phyloP scores from a whole-genome alignment of 1,140 invertebrate genomes.

The Elymnias hypermnestra region DNA sequence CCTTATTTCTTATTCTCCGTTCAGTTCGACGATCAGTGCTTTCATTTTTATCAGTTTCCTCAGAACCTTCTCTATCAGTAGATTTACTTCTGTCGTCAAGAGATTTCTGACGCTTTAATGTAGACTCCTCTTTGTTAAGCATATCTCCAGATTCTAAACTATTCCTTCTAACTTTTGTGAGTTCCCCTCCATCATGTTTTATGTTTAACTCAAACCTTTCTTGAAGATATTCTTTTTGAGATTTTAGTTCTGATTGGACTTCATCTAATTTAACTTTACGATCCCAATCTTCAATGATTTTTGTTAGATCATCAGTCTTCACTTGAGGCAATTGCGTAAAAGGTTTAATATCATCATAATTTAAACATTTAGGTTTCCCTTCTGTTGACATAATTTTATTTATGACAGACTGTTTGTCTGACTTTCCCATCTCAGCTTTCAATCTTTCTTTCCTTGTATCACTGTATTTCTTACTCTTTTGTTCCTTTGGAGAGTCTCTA shows the following conservation, averaged over 20 bases:
- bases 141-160: conserved; percentile 76
- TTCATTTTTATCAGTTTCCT: conserved; percentile 76
- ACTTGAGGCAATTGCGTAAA: conserved; percentile 70
- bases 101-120: conserved; percentile 76
- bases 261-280: conserved; percentile 51
- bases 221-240: conserved; percentile 13
- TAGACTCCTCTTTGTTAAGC: conserved; percentile 59
- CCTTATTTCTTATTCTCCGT: conserved; percentile 82
- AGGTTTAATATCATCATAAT: conserved; percentile 71
- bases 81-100: conserved; percentile 75
- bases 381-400: conserved; percentile 56
- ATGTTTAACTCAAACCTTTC: conserved; percentile 14
- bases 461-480: conserved; percentile 71
- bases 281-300: conserved; percentile 67
- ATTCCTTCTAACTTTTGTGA: conserved; percentile 69
- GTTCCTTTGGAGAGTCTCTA: conserved; percentile 59
- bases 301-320: conserved; percentile 65
- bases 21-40: conserved; percentile 78
- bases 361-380: conserved; percentile 46
- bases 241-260: conserved; percentile 24
- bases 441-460: conserved; percentile 68
- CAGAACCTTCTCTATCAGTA: conserved; percentile 71
- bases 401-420: conserved; percentile 55
- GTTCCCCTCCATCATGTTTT: conserved; percentile 14
- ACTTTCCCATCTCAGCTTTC: conserved; percentile 45